A percentile compares a stretch with the other conserved stretches of the same genome.
These are phyloP conservation scores for Epinotia bilunana DNA, from an alignment of 2,888 invertebrate species.

Conservation along the genomic window DNA sequence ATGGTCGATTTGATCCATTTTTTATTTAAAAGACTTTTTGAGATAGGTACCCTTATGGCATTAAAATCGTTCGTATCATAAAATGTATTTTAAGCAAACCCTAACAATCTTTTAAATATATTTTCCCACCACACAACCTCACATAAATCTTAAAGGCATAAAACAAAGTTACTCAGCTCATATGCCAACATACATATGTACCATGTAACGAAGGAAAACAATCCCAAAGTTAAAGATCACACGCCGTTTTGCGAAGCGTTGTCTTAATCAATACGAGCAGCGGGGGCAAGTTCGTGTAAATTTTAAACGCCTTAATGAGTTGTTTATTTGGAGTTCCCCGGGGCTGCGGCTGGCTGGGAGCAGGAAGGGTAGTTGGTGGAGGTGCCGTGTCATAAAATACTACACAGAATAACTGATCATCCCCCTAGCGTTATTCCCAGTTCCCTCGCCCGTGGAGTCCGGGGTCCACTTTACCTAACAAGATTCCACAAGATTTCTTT, in stretches of 20 bases:
- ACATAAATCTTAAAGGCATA: conserved; percentile 1
- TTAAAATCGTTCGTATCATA: too few relatives aligned
- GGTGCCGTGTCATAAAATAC: not conserved
- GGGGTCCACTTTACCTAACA: too few relatives aligned
- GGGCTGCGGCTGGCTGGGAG: conserved; percentile 13
- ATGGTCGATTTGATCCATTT: too few relatives aligned
- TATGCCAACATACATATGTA: not conserved
- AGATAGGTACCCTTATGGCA: too few relatives aligned
- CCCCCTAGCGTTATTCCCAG: too few relatives aligned
- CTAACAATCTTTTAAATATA: not conserved
- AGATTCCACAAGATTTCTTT: too few relatives aligned
- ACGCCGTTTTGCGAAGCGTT: not conserved
- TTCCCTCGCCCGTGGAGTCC: too few relatives aligned
- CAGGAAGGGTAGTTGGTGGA: conserved; percentile 7
- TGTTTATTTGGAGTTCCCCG: conserved; percentile 40
- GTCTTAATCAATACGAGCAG: conserved; percentile 34
- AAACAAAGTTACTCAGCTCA: not conserved
- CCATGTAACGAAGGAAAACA: not conserved
- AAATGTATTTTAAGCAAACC: too few relatives aligned
- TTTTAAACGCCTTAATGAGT: conserved; percentile 43
- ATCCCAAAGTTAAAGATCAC: conserved; percentile 11
- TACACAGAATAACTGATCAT: not conserved
- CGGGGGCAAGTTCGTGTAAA: conserved; percentile 32
- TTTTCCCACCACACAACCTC: not conserved
- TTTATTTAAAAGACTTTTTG: too few relatives aligned